These are phyloP conservation scores for Periphyllus acericola DNA, from an alignment of 2,888 invertebrate species.

Conservation along the genomic window DNA sequence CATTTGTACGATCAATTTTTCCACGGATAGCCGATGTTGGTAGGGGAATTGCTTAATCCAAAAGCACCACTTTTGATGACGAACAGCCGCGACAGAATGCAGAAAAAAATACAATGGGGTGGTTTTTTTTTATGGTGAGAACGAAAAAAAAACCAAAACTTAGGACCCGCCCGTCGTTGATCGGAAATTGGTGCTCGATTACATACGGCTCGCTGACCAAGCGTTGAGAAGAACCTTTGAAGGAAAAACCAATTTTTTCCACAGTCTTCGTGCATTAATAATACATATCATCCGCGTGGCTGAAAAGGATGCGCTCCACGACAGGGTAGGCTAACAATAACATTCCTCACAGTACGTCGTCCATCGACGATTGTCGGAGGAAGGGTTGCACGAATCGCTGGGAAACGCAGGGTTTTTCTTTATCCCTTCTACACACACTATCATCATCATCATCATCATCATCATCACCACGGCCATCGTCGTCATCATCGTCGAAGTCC, in stretches of 20 bases:
- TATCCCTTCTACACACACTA: neutral
- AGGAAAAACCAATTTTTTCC: slow-evolving; percentile 31
- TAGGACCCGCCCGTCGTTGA: neutral
- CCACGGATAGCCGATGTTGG: neutral
- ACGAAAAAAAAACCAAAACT: slow-evolving; percentile 6
- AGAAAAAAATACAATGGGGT: slow-evolving; percentile 17
- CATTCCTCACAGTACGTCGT: neutral
- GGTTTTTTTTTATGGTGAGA: neutral
- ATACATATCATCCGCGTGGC: neutral
- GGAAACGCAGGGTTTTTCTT: slow-evolving; percentile 27
- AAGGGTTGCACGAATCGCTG: neutral
- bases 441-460: slow-evolving; percentile 1
- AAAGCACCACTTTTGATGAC: neutral
- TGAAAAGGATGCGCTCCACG: neutral
- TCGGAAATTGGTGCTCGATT: slow-evolving; percentile 22
- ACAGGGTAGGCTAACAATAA: neutral
- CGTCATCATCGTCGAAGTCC: neutral
- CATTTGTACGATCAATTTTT: slow-evolving; percentile 9
- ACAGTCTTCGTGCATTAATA: slow-evolving; percentile 8
- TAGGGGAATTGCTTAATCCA: slow-evolving; percentile 24
- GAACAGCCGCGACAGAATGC: neutral
- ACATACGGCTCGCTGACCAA: slow-evolving; percentile 30
- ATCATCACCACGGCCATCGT: neutral
- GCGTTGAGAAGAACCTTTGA: neutral
- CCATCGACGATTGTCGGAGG: neutral